Percentiles rank a stretch among this genome's conserved stretches.
phyloP scores from a whole-genome alignment of 1,140 invertebrate genomes.

The Sitodiplosis mosellana region DNA sequence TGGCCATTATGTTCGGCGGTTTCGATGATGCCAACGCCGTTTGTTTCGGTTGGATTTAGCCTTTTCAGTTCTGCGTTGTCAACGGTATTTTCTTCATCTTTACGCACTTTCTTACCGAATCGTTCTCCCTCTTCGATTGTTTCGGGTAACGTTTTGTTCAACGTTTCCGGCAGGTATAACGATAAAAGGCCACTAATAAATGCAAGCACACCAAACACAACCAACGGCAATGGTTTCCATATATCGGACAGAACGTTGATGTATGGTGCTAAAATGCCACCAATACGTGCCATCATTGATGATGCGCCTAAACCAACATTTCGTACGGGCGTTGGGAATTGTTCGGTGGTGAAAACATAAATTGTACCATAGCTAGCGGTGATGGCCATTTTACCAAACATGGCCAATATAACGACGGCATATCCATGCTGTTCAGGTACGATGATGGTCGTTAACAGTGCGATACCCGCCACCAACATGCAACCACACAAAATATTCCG shows the following conservation, averaged over 20 bases:
- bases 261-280: constrained; percentile 57
- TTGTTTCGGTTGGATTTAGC: constrained; percentile 5
- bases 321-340: constrained; percentile 66
- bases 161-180: constrained; percentile 55
- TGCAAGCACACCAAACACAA: constrained; percentile 48
- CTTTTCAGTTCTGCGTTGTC: neutral
- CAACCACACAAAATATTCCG: constrained; percentile 45
- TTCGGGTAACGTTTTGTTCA: constrained; percentile 52
- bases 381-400: constrained; percentile 67
- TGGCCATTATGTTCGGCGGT: too few species aligned
- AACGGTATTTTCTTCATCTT: neutral
- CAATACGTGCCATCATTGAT: constrained; percentile 57
- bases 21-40: neutral
- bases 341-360: constrained; percentile 64
- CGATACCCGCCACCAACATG: constrained; percentile 46
- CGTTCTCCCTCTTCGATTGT: constrained; percentile 52
- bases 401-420: constrained; percentile 46
- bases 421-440: constrained; percentile 36
- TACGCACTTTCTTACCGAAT: constrained; percentile 35
- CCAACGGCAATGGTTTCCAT: constrained; percentile 46
- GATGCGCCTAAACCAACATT: constrained; percentile 59
- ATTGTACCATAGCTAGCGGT: constrained; percentile 62
- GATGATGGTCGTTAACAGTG: constrained; percentile 35
- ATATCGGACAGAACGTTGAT: constrained; percentile 40
- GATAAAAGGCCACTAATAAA: constrained; percentile 44